Base-by-base conservation (phyloP, 2,888 invertebrate genomes). In the Pterostichus madidus region DNA sequence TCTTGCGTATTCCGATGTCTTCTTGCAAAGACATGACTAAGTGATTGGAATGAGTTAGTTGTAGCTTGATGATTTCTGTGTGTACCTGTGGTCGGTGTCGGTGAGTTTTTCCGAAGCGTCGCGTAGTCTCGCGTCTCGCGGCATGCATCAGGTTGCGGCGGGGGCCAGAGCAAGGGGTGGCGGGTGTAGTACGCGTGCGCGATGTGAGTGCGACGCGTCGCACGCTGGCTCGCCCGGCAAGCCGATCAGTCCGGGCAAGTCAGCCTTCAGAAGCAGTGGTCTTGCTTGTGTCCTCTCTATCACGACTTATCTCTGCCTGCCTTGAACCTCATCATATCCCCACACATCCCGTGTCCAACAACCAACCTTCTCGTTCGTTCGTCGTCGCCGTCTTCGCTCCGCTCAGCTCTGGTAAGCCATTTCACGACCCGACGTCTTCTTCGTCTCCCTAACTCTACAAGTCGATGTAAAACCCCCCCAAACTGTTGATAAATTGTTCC, bases 221-320 rank as follows among this genome's bases (percentile, higher is more conserved):
- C 59, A 32, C 71, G 85, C 84, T 83, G 85, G 83, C 84, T 84
- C 85, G 90, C 88, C 17, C 86, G 68, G 64, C 89, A 64, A 89
- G 84, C 90, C 90, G 85, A 90, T 92, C 85, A 90, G 92, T 86
- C 91, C 92, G 89, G 93, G 88, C 90, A 92, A 86, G 91, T 91
- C 85, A 92, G 91, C 88, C 91, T 91, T 85, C 89, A 91, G 91
- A 91, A 93, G 88, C 93, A 93, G 93, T 90, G 92, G 87, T 93
- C 93, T 77, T 77, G 83, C 83, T 83, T 83, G 83, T 83, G 77
- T 83, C 83, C 77, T 83, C 83, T 83, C 81, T 83, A 77, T 83
- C 83, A 83, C 83, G 83, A 83, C 83, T 83, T 83, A 80, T 83
- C 61, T 82, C 68, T 83, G 83, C 83, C 83, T 83, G 83, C 83